Base-by-base conservation (phyloP, 2,797 vertebrate genomes). In the Notolepis coatsorum region DNA sequence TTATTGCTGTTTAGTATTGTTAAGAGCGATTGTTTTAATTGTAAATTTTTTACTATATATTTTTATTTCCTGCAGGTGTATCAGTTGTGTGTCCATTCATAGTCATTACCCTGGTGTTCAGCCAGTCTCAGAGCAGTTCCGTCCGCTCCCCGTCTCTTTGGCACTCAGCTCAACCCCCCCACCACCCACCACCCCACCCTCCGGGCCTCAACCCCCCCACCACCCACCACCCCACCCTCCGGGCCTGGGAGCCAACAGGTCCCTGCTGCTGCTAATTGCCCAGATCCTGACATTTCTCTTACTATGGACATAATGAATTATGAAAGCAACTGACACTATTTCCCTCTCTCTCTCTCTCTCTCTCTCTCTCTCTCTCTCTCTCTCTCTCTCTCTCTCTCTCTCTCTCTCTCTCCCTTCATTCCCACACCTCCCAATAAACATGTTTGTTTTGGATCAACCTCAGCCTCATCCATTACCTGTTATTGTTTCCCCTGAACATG, bases 401-500 rank as follows among this genome's bases (percentile, higher is more conserved):
- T n/a, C n/a, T n/a, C n/a, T n/a, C n/a, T n/a, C n/a, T n/a, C n/a
- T n/a, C n/a, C n/a, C n/a, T n/a, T n/a, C n/a, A 80, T 80, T 88
- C 69, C 79, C 86, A 87, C 89, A 92, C 89, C 88, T 89, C 88
- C 94, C 94, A 91, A 96, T 95, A 94, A 95, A 94, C 93, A 94
- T 91, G 93, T 95, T 95, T 94, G 94, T 94, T 95, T 45, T 87
- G 91, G 87, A 88, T 92, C 83, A 87, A 82, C n/a, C 88, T 82
- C 70, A 76, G 92, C 88, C 95, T 94, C 97, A 99, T 98, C 96
- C 95, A 97, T 98, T 98, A 98, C 91, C 93, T 75, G 95, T 96
- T 97, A 99, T 98, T 98, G 96, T 99, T 98, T 96, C 95, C 93
- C 93, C 93, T 91, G 95, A 96, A 97, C 96, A 96, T 98, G 95